These are phyloP conservation scores for Congeria kusceri DNA, from an alignment of 2,888 invertebrate genomes.

Conservation along the genomic window DNA sequence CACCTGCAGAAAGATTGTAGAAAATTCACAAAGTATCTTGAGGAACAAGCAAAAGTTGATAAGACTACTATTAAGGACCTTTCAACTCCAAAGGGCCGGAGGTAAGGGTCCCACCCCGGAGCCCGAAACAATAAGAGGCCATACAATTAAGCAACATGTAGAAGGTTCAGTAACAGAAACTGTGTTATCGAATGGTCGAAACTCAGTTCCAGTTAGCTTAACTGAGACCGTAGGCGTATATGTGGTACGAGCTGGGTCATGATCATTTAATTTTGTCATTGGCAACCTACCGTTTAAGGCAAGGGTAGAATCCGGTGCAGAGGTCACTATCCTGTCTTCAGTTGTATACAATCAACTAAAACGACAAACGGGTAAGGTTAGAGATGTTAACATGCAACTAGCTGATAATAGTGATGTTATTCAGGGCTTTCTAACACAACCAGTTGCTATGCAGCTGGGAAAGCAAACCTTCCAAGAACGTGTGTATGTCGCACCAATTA, in stretches of 20 bases:
- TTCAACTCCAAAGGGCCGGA: no score
- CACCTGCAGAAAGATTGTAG: no score
- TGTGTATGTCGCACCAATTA: conserved; percentile 29
- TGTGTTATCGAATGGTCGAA: no score
- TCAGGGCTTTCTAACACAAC: conserved; percentile 12
- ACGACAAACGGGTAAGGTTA: conserved; percentile 11
- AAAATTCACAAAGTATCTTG: no score
- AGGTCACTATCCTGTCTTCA: conserved; percentile 36
- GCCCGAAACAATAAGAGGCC: no score
- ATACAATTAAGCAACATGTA: no score
- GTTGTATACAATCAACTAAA: conserved; percentile 25
- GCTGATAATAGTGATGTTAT: conserved; percentile 15
- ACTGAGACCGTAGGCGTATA: background rate
- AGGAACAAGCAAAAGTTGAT: no score
- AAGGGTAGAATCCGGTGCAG: conserved; percentile 34
- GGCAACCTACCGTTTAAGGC: conserved; percentile 25
- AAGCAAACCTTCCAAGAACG: background rate
- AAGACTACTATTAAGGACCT: no score
- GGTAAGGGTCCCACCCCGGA: no score
- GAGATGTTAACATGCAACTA: conserved; percentile 13
- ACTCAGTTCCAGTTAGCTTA: no score
- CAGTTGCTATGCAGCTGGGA: no score
- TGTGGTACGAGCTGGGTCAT: background rate
- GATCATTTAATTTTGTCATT: conserved; percentile 2
- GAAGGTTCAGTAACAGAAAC: no score